phyloP scores from a whole-genome alignment of 2,113 vertebrate genomes.

The Spea bombifrons region DNA sequence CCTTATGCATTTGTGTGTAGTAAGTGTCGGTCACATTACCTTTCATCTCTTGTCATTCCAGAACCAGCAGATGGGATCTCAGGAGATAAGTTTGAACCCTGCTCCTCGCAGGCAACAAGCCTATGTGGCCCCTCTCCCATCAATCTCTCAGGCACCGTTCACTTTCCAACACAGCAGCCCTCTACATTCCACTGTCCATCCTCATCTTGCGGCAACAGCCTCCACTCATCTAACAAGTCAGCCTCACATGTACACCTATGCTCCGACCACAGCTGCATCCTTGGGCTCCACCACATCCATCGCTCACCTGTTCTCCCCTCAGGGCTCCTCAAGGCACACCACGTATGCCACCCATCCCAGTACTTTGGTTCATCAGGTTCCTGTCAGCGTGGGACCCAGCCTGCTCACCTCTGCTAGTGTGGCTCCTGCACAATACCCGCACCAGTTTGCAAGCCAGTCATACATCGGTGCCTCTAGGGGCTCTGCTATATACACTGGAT shows the following conservation, averaged over 20 bases:
- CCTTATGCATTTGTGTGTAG: too few relatives aligned
- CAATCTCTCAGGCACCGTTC: conserved; percentile 82
- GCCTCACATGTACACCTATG: conserved; percentile 89
- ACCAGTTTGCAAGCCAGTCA: conserved; percentile 76
- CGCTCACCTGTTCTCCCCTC: conserved; percentile 83
- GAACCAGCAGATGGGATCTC: conserved; percentile 82
- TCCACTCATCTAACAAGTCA: conserved; percentile 71
- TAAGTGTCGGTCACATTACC: too few relatives aligned
- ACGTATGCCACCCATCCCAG: conserved; percentile 76
- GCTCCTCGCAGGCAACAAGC: conserved; percentile 83
- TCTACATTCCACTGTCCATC: conserved; percentile 63
- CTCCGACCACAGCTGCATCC: conserved; percentile 82
- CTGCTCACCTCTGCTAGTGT: conserved; percentile 74
- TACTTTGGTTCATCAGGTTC: conserved; percentile 86
- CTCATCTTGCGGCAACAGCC: conserved; percentile 79
- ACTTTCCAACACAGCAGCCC: conserved; percentile 84
- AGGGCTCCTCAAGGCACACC: conserved; percentile 73
- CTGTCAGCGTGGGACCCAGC: conserved; percentile 76
- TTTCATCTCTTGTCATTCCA: conserved; percentile 55
- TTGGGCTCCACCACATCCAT: conserved; percentile 90
- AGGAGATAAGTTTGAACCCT: conserved; percentile 74
- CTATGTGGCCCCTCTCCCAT: conserved; percentile 76
- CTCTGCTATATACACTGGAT: conserved; percentile 78
- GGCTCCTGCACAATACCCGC: conserved; percentile 80
- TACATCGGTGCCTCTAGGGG: conserved; percentile 76